Base-by-base conservation (phyloP, 2,888 invertebrate genomes). In the Platycnemis pennipes region DNA sequence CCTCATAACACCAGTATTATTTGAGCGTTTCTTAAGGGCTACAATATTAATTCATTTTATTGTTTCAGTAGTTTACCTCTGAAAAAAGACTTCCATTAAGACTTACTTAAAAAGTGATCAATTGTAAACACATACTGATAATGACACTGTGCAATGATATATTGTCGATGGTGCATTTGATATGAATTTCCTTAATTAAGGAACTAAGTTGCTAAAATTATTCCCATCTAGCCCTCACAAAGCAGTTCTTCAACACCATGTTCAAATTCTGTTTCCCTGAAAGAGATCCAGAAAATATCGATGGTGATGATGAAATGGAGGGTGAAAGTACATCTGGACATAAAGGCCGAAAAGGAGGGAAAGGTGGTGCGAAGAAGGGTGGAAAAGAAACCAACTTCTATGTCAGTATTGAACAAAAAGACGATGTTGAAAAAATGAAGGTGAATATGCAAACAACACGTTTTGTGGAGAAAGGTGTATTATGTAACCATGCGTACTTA, bases 341-440 rank as follows among this genome's bases (percentile, higher is more conserved):
- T 37, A 94, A 97, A 97, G 69, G 97, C 37, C 94, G 94, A 2
- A 95, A 95, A 94, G 95, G 95, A 22, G 95, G 95, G 91, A 95
- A 95, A 77, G 94, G 95, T 22, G 95, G 95, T 94, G 94, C 94
- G 49, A 94, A 94, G n/a, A 95, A 95, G 91, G 95, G 96, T 91
- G 95, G 98, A 94, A 98, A 98, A 95, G 99, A 99, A 95, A 98
- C 99, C 0, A 99, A 98, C 96, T 99, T 99, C 96, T 99, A 99
- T 96, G 98, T 99, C 4, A 98, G 98, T 95, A 98, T 99, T 94
- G 98, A 98, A 95, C 97, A 98, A 96, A 98, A 98, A 95, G 99
- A 99, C 96, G 99, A 99, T 96, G 99, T 99, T 0, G 99, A 99
- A 96, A 99, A 99, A 96, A 99, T 99, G 99, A 99, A 99, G 97